Base-by-base conservation (phyloP, 2,113 vertebrate species). In the Pseudonaja textilis region DNA sequence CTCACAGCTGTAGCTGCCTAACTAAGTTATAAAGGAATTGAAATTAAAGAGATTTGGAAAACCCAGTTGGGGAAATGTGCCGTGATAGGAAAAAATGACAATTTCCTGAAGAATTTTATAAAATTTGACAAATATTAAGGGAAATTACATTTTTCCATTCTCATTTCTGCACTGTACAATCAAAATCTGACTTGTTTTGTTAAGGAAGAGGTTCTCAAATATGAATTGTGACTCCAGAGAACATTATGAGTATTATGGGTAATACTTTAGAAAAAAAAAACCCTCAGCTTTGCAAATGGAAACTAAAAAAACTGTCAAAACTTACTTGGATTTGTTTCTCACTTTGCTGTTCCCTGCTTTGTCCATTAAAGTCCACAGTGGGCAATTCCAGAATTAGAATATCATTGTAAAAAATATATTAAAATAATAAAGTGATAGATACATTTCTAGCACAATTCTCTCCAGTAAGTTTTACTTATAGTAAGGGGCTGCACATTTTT, bases 81-180 rank as follows among this genome's bases (percentile, higher is more conserved):
- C 56, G 0, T 89, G n/a, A n/a, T 85, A 74, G n/a, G 93, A 89
- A 81, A 52, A 52, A 3, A 0, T 2, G 90, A 42, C 69, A 85
- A 45, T 29, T 25, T 54, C 11, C 56, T 88, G 89, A 10, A 42
- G 91, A 61, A 59, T 64, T 42, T 0, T 50, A n/a, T 47, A 2
- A 4, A 0, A 90, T 93, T 16, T 88, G 56, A 85, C 61, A 93
- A 92, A 25, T 26, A 42, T 20, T 34, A 55, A 22, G 20, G 23
- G 25, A 93, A 87, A 87, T 90, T 39, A 22, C 23, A 55, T 18
- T 1, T 94, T 92, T 91, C 86, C 61, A 89, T 2, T 89, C 93
- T 91, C 14, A 25, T 90, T 87, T 88, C 39, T 1, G 1, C 50
- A 89, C 26, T 89, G 55, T 50, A 93, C 91, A 93, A 91, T 39